A percentile compares a stretch with the other conserved stretches of the same genome.
These are phyloP conservation scores for Eupithecia pulchellata DNA, from an alignment of 2,888 invertebrate genomes.

Conservation along the genomic window DNA sequence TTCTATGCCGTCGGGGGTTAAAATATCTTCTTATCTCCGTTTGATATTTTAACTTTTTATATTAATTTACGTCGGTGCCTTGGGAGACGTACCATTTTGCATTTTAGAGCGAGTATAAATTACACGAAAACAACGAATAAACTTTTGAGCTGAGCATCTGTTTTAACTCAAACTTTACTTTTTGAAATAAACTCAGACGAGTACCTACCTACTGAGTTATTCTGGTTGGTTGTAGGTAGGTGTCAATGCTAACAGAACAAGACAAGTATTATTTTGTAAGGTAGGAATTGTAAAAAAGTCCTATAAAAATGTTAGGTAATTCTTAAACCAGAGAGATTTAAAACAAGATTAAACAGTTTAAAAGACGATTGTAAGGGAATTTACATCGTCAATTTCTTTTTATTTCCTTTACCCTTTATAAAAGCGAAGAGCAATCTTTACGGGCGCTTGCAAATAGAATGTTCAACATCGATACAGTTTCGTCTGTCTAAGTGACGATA, in stretches of 20 bases:
- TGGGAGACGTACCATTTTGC: constrained; percentile 47
- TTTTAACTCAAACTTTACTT: constrained; percentile 18
- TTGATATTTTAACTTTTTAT: constrained; percentile 66
- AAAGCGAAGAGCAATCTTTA: constrained; percentile 4
- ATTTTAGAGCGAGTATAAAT: constrained; percentile 36
- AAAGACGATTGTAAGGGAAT: neutral
- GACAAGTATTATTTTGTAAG: neutral
- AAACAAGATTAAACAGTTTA: neutral
- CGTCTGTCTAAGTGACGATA: neutral
- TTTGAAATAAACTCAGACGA: constrained; percentile 10
- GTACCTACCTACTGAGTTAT: constrained; percentile 11
- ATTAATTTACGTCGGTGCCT: constrained; percentile 60
- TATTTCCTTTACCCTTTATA: neutral
- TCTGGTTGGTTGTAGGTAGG: constrained; percentile 13
- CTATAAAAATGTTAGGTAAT: neutral
- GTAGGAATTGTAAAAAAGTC: neutral
- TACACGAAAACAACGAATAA: constrained; percentile 27
- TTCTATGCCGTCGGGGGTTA: constrained; percentile 71
- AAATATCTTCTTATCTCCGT: constrained; percentile 69
- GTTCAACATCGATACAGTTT: constrained; percentile 1
- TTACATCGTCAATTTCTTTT: neutral
- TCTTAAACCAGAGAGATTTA: neutral
- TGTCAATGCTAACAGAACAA: constrained; percentile 1
- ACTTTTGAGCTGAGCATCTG: constrained; percentile 18
- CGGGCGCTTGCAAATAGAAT: constrained; percentile 5